Evolutionary conservation across 2,888 invertebrate species (phyloP).

Genomic region (Pyrrhopygopsis socrates): DNA sequence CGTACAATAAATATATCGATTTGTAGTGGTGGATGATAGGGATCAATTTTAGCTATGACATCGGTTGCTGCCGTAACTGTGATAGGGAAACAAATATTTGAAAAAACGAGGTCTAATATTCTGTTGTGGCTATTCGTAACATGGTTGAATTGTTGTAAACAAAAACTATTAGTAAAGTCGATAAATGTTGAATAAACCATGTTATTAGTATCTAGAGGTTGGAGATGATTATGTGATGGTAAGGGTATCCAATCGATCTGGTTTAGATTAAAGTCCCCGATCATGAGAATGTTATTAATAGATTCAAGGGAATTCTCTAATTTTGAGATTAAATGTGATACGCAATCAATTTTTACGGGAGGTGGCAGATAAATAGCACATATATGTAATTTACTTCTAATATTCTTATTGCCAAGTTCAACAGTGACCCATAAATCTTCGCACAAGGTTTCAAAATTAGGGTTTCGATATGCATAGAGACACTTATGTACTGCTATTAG

Average conservation of each 20-base stretch:
- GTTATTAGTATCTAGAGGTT: not conserved
- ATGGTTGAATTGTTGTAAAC: not conserved
- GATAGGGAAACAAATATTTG: not conserved
- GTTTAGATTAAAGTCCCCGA: constrained; percentile 19
- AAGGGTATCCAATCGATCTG: not conserved
- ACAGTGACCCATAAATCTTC: constrained; percentile 39
- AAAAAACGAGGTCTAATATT: not conserved
- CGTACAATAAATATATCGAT: not conserved
- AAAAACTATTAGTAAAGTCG: not conserved
- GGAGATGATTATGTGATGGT: not conserved
- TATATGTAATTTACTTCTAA: not conserved
- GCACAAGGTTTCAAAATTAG: not conserved
- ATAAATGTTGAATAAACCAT: not conserved
- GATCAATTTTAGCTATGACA: not conserved
- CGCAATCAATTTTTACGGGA: not conserved
- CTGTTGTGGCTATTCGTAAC: not conserved
- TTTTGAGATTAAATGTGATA: not conserved
- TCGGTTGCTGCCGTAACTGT: not conserved
- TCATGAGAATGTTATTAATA: not conserved
- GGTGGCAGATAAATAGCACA: constrained; percentile 36
- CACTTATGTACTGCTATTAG: constrained; percentile 17
- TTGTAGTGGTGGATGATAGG: not conserved
- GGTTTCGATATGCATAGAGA: not conserved
- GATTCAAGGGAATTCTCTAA: not conserved
- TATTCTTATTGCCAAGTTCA: not conserved